phyloP scores from a whole-genome alignment of 2,113 vertebrate species.

The Oncorhynchus clarkii region DNA sequence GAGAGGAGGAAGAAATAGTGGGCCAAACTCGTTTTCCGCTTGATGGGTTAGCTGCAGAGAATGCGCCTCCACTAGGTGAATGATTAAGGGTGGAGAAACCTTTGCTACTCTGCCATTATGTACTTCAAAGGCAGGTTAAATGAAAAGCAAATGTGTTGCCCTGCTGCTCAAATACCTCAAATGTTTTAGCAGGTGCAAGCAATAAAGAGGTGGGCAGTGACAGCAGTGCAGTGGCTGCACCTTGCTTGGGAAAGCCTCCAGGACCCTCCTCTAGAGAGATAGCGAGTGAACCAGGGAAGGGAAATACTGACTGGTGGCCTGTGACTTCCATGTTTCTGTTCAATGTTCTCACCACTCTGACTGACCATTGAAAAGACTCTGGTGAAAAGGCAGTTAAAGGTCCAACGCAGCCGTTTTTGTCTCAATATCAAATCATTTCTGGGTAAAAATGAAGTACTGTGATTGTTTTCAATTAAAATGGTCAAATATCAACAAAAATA shows the following conservation, averaged over 20 bases:
- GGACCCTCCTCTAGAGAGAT: conserved; percentile 21
- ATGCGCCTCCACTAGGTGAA: conserved; percentile 92
- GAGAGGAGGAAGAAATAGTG: conserved; percentile 58
- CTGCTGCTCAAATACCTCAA: conserved; percentile 96
- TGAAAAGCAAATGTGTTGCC: conserved; percentile 99
- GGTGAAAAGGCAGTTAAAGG: conserved; percentile 21
- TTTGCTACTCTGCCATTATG: conserved; percentile 94
- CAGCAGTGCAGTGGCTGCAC: conserved; percentile 76
- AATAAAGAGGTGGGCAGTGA: conserved; percentile 92
- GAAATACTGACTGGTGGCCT: conserved; percentile 14
- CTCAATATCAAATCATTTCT: too few species aligned
- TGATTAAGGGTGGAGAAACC: conserved; percentile 87
- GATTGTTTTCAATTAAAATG: too few species aligned
- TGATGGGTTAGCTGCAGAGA: conserved; percentile 91
- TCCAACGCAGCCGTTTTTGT: too few species aligned
- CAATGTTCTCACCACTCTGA: conserved; percentile 47
- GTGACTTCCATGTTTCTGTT: conserved; percentile 48
- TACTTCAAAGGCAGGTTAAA: conserved; percentile 99
- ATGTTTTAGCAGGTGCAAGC: conserved; percentile 99
- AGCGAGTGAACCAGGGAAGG: conserved; percentile 18
- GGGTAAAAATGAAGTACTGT: too few species aligned
- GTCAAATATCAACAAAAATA: too few species aligned
- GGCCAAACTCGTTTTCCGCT: conserved; percentile 94
- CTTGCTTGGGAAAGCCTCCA: conserved; percentile 65
- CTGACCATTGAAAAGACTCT: conserved; percentile 42